Base-by-base conservation (phyloP, 37 sponge, comb jelly and placozoan species). In the Sycon ciliatum region DNA sequence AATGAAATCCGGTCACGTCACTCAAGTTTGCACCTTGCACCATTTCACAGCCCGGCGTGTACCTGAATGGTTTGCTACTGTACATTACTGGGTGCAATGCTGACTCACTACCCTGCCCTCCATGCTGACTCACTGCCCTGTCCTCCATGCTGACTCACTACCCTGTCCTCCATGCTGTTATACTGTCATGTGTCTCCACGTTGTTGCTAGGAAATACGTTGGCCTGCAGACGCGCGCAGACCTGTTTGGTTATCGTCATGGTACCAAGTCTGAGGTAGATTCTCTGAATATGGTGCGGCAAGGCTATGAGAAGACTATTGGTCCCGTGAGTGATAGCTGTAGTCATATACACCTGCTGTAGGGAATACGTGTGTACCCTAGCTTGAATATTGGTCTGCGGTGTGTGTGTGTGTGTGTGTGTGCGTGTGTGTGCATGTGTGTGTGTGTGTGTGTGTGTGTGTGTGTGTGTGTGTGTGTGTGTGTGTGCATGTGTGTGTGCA, bases 221-320 rank as follows among this genome's bases (percentile, higher is more conserved):
- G 63, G 63, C 27, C 63, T 60, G 9, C 9, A 22, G 24, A 60
- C 63, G 11, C 63, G 63, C 7, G 63, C 63, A 22, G 63, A 60
- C 16, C 27, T 60, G 22, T 60, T 22, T 28, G 63, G 63, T 60
- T 60, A 60, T 24, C 63, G 63, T 11, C 63, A 60, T 60, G 63
- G 63, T 22, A 60, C 63, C 27, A 9, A 11, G 26, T 60, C 7
- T 18, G 63, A 60, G 16, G 63, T 24, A 28, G 63, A 60, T 28
- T 11, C 63, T 7, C 26, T 60, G 27, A 22, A 11, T 11, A 60
- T 60, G 63, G 63, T 24, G 16, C 7, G 63, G 16, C 63, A 60
- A 60, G 63, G 63, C 11, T 7, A 60, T 11, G 63, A 60, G 16
- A 60, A 60, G 63, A 60, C 63, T 22, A 60, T 60, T 9, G 63